Percentiles rank a stretch among this genome's conserved stretches.
phyloP scores from a whole-genome alignment of 2,797 vertebrate species.

The Anniella stebbinsi region DNA sequence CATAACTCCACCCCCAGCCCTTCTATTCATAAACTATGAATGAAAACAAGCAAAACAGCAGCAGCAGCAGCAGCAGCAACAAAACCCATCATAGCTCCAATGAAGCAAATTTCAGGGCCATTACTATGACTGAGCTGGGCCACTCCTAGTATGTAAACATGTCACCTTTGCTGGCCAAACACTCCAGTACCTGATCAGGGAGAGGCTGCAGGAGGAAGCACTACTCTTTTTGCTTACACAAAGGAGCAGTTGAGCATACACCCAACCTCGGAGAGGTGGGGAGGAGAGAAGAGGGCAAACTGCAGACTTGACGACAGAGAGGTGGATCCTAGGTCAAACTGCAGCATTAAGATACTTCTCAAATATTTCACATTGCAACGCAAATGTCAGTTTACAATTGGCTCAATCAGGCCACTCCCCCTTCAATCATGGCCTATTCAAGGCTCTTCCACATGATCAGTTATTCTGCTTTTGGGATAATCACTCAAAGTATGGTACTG shows the following conservation, averaged over 20 bases:
- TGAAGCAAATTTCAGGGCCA: too few relatives aligned
- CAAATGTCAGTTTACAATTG: neutral
- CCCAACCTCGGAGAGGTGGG: neutral
- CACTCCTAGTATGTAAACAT: neutral
- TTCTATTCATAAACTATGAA: neutral
- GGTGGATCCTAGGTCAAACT: too few relatives aligned
- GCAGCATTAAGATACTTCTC: neutral
- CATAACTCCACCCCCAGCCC: neutral
- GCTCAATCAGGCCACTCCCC: neutral
- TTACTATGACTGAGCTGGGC: neutral
- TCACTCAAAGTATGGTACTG: neutral
- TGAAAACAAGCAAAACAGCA: neutral
- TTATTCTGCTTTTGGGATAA: neutral
- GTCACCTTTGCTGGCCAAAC: neutral
- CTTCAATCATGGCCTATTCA: neutral
- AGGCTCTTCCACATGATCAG: neutral
- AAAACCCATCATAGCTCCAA: neutral
- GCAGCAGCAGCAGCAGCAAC: neutral
- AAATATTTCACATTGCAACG: neutral
- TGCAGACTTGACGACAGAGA: neutral
- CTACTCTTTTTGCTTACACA: neutral
- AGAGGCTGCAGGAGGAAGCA: neutral
- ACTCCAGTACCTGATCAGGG: neutral
- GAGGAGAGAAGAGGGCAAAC: neutral
- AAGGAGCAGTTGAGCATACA: neutral